phyloP scores from a whole-genome alignment of 1,140 invertebrate genomes.

The Pseudomyrmex dendroicus region DNA sequence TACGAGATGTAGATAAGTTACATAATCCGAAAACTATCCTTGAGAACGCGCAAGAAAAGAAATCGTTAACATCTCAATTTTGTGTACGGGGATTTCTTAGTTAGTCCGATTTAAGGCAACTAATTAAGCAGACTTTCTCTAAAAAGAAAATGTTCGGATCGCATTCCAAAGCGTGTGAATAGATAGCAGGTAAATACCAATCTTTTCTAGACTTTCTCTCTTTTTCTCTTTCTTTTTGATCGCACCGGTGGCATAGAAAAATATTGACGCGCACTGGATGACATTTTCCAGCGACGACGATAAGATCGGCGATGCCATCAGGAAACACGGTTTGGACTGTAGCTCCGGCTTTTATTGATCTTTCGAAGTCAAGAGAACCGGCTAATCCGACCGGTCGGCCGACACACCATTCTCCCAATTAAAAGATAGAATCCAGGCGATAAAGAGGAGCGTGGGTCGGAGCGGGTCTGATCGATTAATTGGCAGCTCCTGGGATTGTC shows the following conservation, averaged over 20 bases:
- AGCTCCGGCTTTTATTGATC: slow-evolving; percentile 69
- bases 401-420: slow-evolving; percentile 64
- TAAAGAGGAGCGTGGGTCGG: neutral
- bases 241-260: slow-evolving; percentile 59
- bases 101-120: too few relatives aligned
- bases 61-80: too few relatives aligned
- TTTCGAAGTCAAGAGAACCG: slow-evolving; percentile 63
- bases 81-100: too few relatives aligned
- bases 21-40: neutral
- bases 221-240: neutral
- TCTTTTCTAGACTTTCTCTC: neutral
- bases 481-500: slow-evolving; percentile 56
- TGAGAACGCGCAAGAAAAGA: too few relatives aligned
- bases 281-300: slow-evolving; percentile 59
- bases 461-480: slow-evolving; percentile 62
- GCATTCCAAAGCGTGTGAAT: neutral
- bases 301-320: slow-evolving; percentile 22
- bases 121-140: neutral
- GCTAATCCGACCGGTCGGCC: slow-evolving; percentile 57
- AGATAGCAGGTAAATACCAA: neutral
- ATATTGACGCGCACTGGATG: slow-evolving; percentile 67
- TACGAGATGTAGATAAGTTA: neutral
- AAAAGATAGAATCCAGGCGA: slow-evolving; percentile 66
- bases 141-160: neutral
- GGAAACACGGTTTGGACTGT: slow-evolving; percentile 48